These are phyloP conservation scores for Drosophila setosimentum DNA, from an alignment of 2,888 invertebrate genomes.

Conservation along the genomic window DNA sequence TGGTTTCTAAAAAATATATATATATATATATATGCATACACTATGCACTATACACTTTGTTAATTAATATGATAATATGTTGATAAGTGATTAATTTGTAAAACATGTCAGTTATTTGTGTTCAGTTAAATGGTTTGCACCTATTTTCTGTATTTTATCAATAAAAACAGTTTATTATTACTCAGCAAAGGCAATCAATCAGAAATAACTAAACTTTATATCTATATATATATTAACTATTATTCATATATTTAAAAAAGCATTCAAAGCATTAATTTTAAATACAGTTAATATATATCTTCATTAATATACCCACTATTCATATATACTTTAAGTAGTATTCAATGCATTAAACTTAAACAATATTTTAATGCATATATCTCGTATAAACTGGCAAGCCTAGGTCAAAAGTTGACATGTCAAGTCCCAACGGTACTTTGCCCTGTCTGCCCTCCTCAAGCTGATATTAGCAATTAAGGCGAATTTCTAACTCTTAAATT, in stretches of 20 bases:
- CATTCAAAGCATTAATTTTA: neutral
- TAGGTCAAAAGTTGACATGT: constrained; percentile 29
- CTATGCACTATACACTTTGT: neutral
- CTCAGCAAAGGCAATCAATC: neutral
- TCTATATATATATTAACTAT: neutral
- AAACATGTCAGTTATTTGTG: neutral
- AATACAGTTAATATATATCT: neutral
- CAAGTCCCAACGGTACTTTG: constrained; percentile 47
- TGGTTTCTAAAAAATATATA: neutral
- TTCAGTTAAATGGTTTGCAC: neutral
- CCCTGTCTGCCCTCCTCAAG: constrained; percentile 22
- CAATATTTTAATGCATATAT: neutral
- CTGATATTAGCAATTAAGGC: constrained; percentile 60
- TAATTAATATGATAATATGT: neutral
- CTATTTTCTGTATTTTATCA: neutral
- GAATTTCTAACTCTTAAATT: constrained; percentile 54
- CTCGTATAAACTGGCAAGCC: neutral
- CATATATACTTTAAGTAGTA: neutral
- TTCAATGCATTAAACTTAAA: neutral
- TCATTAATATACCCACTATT: neutral
- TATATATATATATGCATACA: neutral
- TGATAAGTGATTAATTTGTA: neutral
- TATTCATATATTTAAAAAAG: neutral
- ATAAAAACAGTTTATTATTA: neutral
- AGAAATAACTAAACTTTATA: neutral